phyloP scores from a whole-genome alignment of 1,140 invertebrate genomes.

The Cecropterus lyciades region DNA sequence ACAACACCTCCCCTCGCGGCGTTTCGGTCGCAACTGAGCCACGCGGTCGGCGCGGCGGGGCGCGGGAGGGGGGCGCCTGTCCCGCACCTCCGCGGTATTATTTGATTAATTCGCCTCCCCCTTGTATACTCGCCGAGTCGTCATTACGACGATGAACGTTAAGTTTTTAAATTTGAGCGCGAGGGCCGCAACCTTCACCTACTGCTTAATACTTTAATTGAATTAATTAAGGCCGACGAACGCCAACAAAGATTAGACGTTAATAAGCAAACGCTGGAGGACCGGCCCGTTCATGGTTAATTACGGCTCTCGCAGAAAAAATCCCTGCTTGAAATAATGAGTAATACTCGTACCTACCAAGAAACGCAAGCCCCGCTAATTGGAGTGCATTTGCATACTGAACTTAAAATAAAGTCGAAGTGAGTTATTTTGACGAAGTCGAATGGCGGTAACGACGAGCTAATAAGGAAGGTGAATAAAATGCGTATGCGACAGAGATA shows the following conservation, averaged over 20 bases:
- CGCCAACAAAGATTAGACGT: constrained; percentile 75
- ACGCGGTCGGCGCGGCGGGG: constrained; percentile 68
- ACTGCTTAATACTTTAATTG: constrained; percentile 81
- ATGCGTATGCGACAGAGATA: constrained; percentile 13
- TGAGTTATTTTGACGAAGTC: constrained; percentile 73
- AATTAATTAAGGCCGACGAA: constrained; percentile 77
- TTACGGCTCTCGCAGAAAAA: constrained; percentile 70
- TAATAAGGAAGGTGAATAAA: constrained; percentile 48
- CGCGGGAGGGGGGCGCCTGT: constrained; percentile 51
- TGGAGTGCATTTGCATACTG: constrained; percentile 81
- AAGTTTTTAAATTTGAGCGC: constrained; percentile 81
- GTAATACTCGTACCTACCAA: constrained; percentile 73
- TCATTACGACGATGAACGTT: constrained; percentile 77
- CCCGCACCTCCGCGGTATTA: constrained; percentile 79
- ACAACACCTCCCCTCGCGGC: constrained; percentile 73
- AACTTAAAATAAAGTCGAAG: constrained; percentile 74
- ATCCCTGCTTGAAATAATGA: constrained; percentile 78
- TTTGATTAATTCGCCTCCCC: constrained; percentile 84
- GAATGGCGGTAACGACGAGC: constrained; percentile 50
- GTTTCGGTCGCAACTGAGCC: constrained; percentile 77
- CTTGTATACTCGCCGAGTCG: constrained; percentile 81
- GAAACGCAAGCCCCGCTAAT: constrained; percentile 76
- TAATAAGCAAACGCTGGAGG: constrained; percentile 77
- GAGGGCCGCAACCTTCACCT: constrained; percentile 79
- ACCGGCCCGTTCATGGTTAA: constrained; percentile 76